Base-by-base conservation (phyloP, 2,888 invertebrate species). In the Cyclophora albipunctata region DNA sequence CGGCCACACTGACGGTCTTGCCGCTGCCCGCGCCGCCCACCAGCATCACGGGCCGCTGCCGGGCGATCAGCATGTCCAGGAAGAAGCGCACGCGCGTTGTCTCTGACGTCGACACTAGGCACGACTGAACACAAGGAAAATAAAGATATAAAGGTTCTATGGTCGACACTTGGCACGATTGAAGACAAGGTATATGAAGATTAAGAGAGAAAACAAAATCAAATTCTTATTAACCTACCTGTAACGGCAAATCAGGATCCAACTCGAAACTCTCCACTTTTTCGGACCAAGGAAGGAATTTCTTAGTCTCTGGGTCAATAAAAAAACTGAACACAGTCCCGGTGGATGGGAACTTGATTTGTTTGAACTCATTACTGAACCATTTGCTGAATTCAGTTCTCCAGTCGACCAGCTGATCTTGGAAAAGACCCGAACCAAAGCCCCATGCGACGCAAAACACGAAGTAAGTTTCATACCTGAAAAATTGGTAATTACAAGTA, bases 311-410 rank as follows among this genome's bases (percentile, higher is more conserved):
- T 0, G 91, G 88, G 67, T 98, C 97, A 52, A 98, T 96, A 77
- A 92, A 98, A 80, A 93, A 98, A 67, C 94, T 94, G 75, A 98
- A 98, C 1, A 98, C 93, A 47, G 93, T 96, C 3, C 95, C 96
- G 2, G 91, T 90, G 0, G 91, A 71, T 0, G 98, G 98, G 80
- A 98, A 97, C 79, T 95, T 96, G 34, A 98, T 91, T 0, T 94
- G 91, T 81, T 97, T 98, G 78, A 97, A 98, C 82, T 98, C 98
- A 59, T 93, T 95, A 33, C 91, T 89, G 91, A 97, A 98, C 98
- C 98, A 98, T 78, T 97, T 98, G 71, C 95, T 96, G 77, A 98
- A 98, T 73, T 98, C 98, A 62, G 94, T 94, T 44, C 98, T 91
- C 93, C 97, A 96, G 75, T 98, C 98, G 3, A 95, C 91, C 43